Conservation (phyloP, 2,888 invertebrate genomes). For the Adineta ricciae region DNA sequence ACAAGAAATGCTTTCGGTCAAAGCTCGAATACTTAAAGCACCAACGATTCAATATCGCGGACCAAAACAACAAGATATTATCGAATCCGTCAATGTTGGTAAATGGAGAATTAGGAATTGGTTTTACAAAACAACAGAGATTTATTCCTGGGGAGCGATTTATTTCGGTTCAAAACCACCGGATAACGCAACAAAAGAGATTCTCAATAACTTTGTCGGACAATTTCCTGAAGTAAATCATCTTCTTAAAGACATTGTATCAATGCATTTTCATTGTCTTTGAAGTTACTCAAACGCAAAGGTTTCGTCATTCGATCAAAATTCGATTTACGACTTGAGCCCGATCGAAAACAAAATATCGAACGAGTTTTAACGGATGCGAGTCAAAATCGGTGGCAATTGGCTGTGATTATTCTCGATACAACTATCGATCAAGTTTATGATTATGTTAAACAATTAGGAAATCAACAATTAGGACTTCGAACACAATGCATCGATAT, state of each 20-base stretch:
- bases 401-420: not conserved
- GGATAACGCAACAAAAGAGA: not conserved
- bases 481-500: not conserved
- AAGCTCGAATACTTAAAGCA: not conserved
- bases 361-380: not conserved
- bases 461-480: not conserved
- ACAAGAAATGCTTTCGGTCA: not conserved
- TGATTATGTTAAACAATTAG: constrained; percentile 17
- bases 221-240: not conserved
- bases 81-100: not conserved
- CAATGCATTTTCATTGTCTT: not conserved
- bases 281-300: not conserved
- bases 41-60: not conserved
- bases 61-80: not conserved
- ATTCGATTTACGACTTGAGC: not conserved
- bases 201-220: not conserved
- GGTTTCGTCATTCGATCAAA: not conserved
- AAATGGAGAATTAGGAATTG: not conserved
- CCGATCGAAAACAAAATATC: not conserved
- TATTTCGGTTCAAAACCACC: not conserved
- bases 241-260: not conserved
- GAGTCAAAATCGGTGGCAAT: not conserved
- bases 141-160: not conserved
- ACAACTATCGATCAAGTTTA: not conserved
- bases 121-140: not conserved